Evolutionary conservation across 2,113 vertebrate genomes (phyloP), one percentile per base, ranked within the genome.

Genomic region (Ochotona curzoniae): DNA sequence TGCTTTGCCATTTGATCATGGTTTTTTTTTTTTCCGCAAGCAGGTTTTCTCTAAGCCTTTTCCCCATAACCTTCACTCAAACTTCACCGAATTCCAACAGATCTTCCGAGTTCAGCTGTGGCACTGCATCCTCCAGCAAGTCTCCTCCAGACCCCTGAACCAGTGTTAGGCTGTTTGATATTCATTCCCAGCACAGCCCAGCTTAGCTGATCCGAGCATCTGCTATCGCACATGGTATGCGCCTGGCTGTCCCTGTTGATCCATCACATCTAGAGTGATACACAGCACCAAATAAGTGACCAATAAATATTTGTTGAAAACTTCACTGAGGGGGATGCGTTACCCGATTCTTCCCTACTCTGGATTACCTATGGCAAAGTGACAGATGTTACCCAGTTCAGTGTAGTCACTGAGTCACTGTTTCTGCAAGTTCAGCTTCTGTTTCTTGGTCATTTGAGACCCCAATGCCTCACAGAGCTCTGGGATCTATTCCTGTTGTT

Each of bases 21-120:
- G n/a, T n/a, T n/a, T n/a, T n/a, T 38, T 15, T n/a, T 61, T 81
- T 66, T 26, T 67, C 30, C 38, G 32, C 26, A 64, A 57, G 5
- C 35, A 70, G n/a, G 17, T 90, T 63, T 9, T 85, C 32, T 94
- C 28, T 2, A 74, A n/a, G 73, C 87, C 35, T 92, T 92, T 83
- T 17, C 57, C n/a, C 64, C 60, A 3, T 54, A 66, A 51, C 18
- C 2, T 30, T 81, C 7, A 74, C 1, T 25, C 35, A 75, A 35
- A 81, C 14, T 70, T 93, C 2, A 32, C 11, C 23, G 44, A 83
- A 73, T 84, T 87, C 51, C 15, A 92, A 14, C 25, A n/a, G n/a
- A 0, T 84, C 9, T 61, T 91, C 32, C 84, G 63, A 78, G 35
- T 57, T 81, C 78, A 67, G 5, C 12, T 32, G 87, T 79, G 51